Evolutionary conservation across 2,113 vertebrate species (phyloP), one percentile per base, ranked within the genome.

Genomic region (Hipposideros armiger): DNA sequence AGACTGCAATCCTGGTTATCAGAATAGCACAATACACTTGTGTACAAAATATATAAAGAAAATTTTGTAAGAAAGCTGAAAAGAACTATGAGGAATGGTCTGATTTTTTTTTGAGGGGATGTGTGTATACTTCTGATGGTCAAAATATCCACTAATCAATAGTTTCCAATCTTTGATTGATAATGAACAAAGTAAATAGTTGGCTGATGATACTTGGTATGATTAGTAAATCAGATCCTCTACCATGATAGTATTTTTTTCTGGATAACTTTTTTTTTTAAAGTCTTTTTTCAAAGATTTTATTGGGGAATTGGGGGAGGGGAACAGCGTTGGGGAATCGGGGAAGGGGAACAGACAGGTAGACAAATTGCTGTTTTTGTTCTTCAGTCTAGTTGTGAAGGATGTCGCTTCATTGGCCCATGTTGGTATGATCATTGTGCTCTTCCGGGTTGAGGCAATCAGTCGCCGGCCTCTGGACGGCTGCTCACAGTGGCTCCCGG

Each of bases 141-240:
- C 30, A 60, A 88, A 85, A 85, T 77, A 76, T 81, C n/a, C 19
- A 24, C 47, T 82, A 87, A 74, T 64, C 28, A 50, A 84, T 88
- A 66, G 64, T n/a, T 96, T 95, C 40, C 60, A 40, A 54, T 62
- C 7, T 88, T 89, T 95, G 26, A 52, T 72, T 92, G 42, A 66
- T 93, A 80, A 47, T 52, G n/a, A 66, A 28, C 24, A 95, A 76
- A 66, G 32, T 52, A 91, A 90, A 62, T 36, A 88, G 5, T 73
- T 94, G 47, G 0, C 20, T 83, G n/a, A 80, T 87, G 11, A 62
- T 94, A 40, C 10, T 9, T 96, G 54, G 45, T 76, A 91, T 62
- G 26, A 14, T 86, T 72, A 78, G 8, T 94, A 92, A 91, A 77
- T 81, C 26, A 52, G 62, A 80, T 73, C 13, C 3, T 81, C 40